A percentile compares a stretch with the other conserved stretches of the same genome.
Evolutionary conservation across 2,888 invertebrate species (phyloP).

Genomic region (Anarsia innoxiella): DNA sequence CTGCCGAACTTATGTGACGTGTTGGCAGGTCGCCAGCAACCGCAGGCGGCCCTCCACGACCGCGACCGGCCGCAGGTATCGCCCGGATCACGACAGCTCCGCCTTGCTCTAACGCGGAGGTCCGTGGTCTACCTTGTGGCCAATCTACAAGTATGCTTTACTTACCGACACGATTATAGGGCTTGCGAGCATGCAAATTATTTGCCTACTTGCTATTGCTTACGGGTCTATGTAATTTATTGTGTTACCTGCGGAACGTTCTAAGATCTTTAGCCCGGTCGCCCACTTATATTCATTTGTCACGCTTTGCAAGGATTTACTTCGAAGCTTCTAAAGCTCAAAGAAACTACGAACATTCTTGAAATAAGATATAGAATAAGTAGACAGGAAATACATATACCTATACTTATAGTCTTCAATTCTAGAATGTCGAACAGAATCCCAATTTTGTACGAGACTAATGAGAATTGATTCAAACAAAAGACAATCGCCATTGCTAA

Average conservation of each 20-base stretch:
- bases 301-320: constrained; percentile 6
- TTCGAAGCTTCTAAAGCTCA: too few relatives aligned
- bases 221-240: constrained; percentile 6
- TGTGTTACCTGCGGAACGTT: background rate
- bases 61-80: too few relatives aligned
- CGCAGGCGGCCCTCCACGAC: background rate
- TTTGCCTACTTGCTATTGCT: constrained; percentile 4
- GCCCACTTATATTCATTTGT: constrained; percentile 1
- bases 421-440: too few relatives aligned
- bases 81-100: too few relatives aligned
- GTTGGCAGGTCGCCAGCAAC: background rate
- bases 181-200: constrained; percentile 4
- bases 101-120: background rate
- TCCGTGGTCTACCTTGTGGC: constrained; percentile 3
- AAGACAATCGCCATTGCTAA: constrained; percentile 42
- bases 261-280: constrained; percentile 3
- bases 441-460: constrained; percentile 25
- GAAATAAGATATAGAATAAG: too few relatives aligned
- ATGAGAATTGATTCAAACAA: constrained; percentile 41
- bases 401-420: too few relatives aligned
- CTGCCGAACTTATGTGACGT: constrained; percentile 43
- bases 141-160: background rate
- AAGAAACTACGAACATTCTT: too few relatives aligned
- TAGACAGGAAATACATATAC: too few relatives aligned
- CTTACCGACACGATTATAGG: background rate